Evolutionary conservation across 2,113 vertebrate species (phyloP).

Genomic region (Tachuris rubrigastra): DNA sequence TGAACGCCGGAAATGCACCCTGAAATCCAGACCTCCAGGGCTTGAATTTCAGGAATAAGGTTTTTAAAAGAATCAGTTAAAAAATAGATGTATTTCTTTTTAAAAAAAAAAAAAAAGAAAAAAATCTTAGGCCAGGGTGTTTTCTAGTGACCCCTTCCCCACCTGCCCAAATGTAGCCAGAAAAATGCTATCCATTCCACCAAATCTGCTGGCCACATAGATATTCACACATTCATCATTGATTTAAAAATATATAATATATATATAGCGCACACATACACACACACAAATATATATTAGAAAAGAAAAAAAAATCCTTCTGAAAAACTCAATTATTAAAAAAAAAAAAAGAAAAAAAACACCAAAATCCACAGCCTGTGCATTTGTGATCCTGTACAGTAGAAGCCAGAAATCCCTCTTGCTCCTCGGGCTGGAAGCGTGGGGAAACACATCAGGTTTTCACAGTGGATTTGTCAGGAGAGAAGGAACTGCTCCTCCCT

Average conservation of each 20-base stretch:
- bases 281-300: conserved; percentile 58
- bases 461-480: conserved; percentile 50
- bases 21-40: conserved; percentile 7
- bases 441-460: conserved; percentile 29
- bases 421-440: not conserved
- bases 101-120: not conserved
- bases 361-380: conserved; percentile 27
- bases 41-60: not conserved
- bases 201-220: not conserved
- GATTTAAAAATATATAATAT: conserved; percentile 65
- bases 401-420: conserved; percentile 20
- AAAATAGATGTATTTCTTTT: conserved; percentile 6
- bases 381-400: not conserved
- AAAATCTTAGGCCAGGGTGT: not conserved
- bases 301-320: conserved; percentile 40
- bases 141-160: not conserved
- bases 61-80: not conserved
- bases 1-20: not conserved
- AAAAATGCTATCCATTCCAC: not conserved
- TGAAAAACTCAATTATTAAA: not conserved
- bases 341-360: not conserved
- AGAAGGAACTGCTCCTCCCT: conserved; percentile 28
- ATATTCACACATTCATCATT: conserved; percentile 14
- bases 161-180: not conserved
- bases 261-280: not conserved